Evolutionary conservation across 2,888 invertebrate genomes (phyloP).

Genomic region (Anodontia alba): DNA sequence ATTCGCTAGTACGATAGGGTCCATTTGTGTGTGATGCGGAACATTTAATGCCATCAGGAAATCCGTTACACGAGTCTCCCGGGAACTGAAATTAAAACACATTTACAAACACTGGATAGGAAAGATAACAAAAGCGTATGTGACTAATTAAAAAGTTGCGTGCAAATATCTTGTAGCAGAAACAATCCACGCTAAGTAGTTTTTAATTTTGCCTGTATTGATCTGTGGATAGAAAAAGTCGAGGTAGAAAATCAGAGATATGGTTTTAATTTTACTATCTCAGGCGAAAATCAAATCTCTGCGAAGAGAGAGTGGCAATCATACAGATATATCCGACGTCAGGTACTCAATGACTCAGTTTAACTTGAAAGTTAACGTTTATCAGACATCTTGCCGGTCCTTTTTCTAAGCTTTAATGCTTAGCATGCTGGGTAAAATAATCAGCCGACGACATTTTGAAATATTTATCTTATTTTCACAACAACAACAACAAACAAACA

Average conservation of each 20-base stretch:
- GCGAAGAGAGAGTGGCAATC: neutral
- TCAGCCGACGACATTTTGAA: no score
- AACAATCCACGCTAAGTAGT: neutral
- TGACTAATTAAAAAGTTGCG: slow-evolving; percentile 62
- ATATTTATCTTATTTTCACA: no score
- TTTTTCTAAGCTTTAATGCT: no score
- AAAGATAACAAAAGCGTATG: slow-evolving; percentile 31
- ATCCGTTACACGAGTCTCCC: slow-evolving; percentile 5
- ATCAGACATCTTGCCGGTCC: no score
- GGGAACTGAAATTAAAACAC: slow-evolving; percentile 44
- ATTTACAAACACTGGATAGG: slow-evolving; percentile 27
- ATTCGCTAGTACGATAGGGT: no score
- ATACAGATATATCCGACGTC: neutral
- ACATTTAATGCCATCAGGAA: slow-evolving; percentile 6
- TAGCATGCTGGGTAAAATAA: no score
- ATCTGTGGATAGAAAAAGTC: neutral
- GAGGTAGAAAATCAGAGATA: neutral
- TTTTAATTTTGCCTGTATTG: neutral
- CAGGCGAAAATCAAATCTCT: neutral
- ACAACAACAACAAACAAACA: no score
- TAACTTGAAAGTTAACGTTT: no score
- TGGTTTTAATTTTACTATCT: neutral
- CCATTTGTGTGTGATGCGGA: no score
- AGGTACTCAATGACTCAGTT: neutral
- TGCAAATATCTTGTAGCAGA: slow-evolving; percentile 26